Base-by-base conservation (phyloP, 2,113 vertebrate species). In the Pelobates fuscus region DNA sequence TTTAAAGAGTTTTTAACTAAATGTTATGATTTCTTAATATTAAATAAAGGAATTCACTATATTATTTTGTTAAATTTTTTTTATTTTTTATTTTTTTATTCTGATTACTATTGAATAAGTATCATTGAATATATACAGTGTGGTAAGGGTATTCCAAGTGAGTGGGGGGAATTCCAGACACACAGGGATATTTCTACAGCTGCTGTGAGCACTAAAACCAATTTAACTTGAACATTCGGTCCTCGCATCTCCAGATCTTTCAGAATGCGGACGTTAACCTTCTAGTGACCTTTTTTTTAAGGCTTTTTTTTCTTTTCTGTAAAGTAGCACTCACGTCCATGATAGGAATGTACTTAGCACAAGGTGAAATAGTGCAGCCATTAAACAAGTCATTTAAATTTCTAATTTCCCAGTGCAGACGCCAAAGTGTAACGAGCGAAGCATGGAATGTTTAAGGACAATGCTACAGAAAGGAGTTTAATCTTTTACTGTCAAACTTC, bases 171-270 rank as follows among this genome's bases (percentile, higher is more conserved):
- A 80, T 57, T 64, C 79, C 81, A 37, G 32, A 10, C 32, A 37
- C 10, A 10, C 10, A 37, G 32, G 32, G 32, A 37, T 88, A 83
- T 88, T 89, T 85, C 85, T 63, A 59, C 88, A 89, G 87, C 89
- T 91, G 89, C 78, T 82, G 78, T 79, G 32, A 61, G 55, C 44
- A 15, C 17, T 46, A 67, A 55, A 70, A 69, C 58, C 73, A 69
- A 77, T 82, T 46, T 46, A 3, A 46, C 44, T 12, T 3, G 12
- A 12, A 18, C 44, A 46, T 46, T 5, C 3, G 11, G 44, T 18
- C 44, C 12, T 46, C 44, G 44, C 44, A 46, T 46, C 44, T 78
- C 66, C 76, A 77, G 2, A 12, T 30, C 78, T 84, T 80, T 57
- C 62, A 74, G 17, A 61, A 0, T 0, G 0, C 71, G 21, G n/a